Percentiles rank a stretch among this genome's conserved stretches.
phyloP scores from a whole-genome alignment of 2,113 vertebrate genomes.

The Anas platyrhynchos region DNA sequence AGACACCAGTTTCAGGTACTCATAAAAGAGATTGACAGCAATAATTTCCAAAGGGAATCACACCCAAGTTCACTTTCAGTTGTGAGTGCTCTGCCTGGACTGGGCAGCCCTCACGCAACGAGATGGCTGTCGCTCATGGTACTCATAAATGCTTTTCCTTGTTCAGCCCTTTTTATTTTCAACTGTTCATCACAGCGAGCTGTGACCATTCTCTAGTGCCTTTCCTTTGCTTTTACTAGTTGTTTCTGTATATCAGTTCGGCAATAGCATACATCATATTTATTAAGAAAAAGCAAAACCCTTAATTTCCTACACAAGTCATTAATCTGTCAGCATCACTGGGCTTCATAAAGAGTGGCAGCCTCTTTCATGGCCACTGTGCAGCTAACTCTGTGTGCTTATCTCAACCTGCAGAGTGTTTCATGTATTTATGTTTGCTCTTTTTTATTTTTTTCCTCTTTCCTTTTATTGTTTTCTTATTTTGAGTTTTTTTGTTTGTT shows the following conservation, averaged over 20 bases:
- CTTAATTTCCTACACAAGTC: background rate
- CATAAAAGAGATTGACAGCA: background rate
- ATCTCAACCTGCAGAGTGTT: background rate
- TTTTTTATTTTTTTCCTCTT: background rate
- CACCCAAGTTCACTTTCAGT: background rate
- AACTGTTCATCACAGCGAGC: background rate
- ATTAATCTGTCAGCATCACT: background rate
- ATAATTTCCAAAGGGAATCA: background rate
- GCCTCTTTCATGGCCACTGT: background rate
- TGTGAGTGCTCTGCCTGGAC: background rate
- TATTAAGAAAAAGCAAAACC: background rate
- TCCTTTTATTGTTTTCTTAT: background rate
- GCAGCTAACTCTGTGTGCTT: background rate
- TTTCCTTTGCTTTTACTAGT: background rate
- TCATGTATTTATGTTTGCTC: background rate
- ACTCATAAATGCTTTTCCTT: background rate
- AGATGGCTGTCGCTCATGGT: background rate
- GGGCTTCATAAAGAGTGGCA: background rate
- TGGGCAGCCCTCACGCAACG: rapidly evolving
- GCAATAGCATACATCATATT: background rate
- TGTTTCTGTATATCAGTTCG: background rate
- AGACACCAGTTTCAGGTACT: background rate
- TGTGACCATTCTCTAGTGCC: background rate
- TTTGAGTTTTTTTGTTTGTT: background rate
- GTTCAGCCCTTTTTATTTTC: background rate